Evolutionary conservation across 2,797 vertebrate species (phyloP).

Genomic region (Micrastur ruficollis): DNA sequence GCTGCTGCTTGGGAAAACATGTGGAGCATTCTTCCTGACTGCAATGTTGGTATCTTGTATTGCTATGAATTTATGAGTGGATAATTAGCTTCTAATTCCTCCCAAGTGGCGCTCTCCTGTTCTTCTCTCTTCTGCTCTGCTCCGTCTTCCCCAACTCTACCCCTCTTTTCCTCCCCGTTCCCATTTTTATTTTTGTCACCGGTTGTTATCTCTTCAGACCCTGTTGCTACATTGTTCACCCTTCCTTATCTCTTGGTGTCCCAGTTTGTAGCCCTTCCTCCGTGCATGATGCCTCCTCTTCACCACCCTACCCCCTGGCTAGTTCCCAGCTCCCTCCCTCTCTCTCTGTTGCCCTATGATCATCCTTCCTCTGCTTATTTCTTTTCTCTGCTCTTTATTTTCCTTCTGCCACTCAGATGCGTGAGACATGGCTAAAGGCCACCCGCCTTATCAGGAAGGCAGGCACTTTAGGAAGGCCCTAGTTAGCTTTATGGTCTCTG

Average conservation of each 20-base stretch:
- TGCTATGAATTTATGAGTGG: background rate
- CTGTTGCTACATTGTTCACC: background rate
- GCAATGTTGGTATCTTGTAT: conserved; percentile 14
- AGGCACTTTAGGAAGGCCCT: background rate
- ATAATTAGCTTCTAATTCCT: conserved; percentile 12
- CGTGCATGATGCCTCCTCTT: background rate
- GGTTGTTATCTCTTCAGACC: background rate
- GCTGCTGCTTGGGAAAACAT: conserved; percentile 11
- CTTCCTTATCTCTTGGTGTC: background rate
- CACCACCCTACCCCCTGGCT: background rate
- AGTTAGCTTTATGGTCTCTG: background rate
- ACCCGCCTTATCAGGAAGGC: background rate
- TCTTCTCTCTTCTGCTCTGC: background rate
- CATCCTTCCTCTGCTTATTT: background rate
- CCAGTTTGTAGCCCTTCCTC: background rate
- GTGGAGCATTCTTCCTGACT: background rate
- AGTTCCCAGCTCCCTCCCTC: background rate
- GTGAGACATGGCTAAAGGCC: background rate
- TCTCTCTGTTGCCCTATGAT: background rate
- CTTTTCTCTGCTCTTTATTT: background rate
- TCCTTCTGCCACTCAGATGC: background rate
- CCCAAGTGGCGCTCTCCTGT: background rate
- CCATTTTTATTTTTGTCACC: background rate
- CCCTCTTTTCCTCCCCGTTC: background rate
- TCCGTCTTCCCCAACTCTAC: background rate